Conservation (phyloP, 1,140 invertebrate genomes). For the Penaeus japonicus region DNA sequence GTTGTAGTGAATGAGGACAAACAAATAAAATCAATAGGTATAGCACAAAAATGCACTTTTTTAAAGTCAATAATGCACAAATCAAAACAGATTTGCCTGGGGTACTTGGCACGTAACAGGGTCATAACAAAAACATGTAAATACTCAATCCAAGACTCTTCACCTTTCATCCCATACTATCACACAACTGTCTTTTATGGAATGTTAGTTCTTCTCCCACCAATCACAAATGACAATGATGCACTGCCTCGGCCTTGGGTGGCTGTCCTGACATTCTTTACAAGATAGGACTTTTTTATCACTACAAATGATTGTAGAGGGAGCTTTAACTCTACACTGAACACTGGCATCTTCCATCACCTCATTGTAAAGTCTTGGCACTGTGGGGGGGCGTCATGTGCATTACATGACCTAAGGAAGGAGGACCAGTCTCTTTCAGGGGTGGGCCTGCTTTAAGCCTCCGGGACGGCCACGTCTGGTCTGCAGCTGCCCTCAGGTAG, state of each 20-base stretch:
- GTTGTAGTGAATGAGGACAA: constrained; percentile 49
- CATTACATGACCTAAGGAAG: constrained; percentile 4
- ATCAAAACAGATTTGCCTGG: constrained; percentile 53
- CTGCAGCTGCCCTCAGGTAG: constrained; percentile 6
- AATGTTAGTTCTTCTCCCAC: constrained; percentile 49
- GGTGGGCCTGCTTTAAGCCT: constrained; percentile 4
- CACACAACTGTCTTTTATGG: constrained; percentile 55
- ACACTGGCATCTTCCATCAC: constrained; percentile 46
- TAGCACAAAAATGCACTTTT: constrained; percentile 35
- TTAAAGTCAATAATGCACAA: constrained; percentile 45
- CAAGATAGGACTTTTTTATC: constrained; percentile 27
- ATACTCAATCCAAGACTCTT: constrained; percentile 46
- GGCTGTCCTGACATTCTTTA: constrained; percentile 24
- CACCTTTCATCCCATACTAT: constrained; percentile 51
- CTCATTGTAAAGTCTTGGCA: constrained; percentile 46
- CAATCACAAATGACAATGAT: constrained; percentile 23
- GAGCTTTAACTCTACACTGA: constrained; percentile 38
- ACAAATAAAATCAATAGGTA: constrained; percentile 42
- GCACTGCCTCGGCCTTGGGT: constrained; percentile 26
- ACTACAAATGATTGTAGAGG: constrained; percentile 26
- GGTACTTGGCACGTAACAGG: constrained; percentile 54
- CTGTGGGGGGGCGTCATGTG: not conserved
- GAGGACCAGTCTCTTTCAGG: constrained; percentile 33
- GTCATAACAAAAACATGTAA: constrained; percentile 45
- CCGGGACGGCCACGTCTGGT: not conserved